phyloP scores from a whole-genome alignment of 1,140 invertebrate genomes.

The Aphelenchoides fujianensis region DNA sequence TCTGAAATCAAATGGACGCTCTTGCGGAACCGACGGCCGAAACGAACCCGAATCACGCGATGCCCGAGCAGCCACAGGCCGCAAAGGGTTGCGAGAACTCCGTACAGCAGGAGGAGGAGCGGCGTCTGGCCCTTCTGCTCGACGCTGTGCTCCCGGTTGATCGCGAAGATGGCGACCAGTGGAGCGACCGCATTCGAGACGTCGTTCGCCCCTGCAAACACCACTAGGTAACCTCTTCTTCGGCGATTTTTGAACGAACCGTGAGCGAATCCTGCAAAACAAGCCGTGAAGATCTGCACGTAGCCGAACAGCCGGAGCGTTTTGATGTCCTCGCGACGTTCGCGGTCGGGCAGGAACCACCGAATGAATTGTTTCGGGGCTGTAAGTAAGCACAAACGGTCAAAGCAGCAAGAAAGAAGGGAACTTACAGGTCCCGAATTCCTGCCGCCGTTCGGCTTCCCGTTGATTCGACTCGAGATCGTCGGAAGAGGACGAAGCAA shows the following conservation, averaged over 20 bases:
- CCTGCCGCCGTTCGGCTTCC: too few relatives aligned
- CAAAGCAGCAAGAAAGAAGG: too few relatives aligned
- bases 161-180: slow-evolving; percentile 83
- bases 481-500: neutral
- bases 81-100: slow-evolving; percentile 75
- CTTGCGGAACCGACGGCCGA: too few relatives aligned
- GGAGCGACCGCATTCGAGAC: slow-evolving; percentile 97
- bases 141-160: slow-evolving; percentile 65
- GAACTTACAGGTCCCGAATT: too few relatives aligned
- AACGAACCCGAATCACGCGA: slow-evolving; percentile 86
- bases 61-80: slow-evolving; percentile 90
- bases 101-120: slow-evolving; percentile 27
- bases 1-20: slow-evolving; percentile 12
- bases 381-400: too few relatives aligned
- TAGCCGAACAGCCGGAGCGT: slow-evolving; percentile 37
- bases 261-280: slow-evolving; percentile 48
- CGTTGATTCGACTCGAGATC: too few relatives aligned
- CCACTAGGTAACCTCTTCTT: too few relatives aligned
- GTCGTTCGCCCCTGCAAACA: too few relatives aligned
- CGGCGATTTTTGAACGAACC: too few relatives aligned
- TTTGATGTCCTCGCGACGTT: slow-evolving; percentile 29
- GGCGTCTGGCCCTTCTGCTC: slow-evolving; percentile 64
- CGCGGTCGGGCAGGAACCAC: slow-evolving; percentile 32
- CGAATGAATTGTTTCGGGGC: slow-evolving; percentile 31
- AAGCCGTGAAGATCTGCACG: slow-evolving; percentile 44